Percentiles rank a stretch among this genome's conserved stretches.
phyloP scores from a whole-genome alignment of 1,140 invertebrate genomes.

The Lamellibrachia luymesi region DNA sequence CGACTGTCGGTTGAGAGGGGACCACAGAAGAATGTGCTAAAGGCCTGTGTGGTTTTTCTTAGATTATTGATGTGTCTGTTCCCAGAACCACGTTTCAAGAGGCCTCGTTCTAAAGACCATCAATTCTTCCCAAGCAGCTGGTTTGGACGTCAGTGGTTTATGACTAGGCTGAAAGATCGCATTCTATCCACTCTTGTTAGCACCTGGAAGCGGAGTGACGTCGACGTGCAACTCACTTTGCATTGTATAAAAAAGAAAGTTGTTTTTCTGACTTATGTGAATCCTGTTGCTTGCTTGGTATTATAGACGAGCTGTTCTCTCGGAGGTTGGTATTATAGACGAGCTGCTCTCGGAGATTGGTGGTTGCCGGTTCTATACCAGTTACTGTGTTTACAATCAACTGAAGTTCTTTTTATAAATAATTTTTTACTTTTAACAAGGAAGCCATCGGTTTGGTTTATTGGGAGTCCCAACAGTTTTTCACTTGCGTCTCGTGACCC shows the following conservation, averaged over 20 bases:
- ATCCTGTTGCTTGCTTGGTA: background rate
- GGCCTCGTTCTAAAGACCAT: background rate
- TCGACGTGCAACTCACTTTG: background rate
- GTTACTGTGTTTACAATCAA: background rate
- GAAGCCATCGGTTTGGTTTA: background rate
- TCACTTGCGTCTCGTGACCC: background rate
- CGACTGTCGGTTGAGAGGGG: background rate
- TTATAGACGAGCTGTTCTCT: background rate
- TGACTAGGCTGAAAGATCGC: background rate
- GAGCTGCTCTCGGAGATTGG: background rate
- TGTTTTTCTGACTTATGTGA: background rate
- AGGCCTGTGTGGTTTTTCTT: background rate
- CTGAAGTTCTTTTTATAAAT: background rate
- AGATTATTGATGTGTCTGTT: background rate
- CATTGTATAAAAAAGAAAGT: background rate
- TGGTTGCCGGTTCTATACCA: too few relatives aligned
- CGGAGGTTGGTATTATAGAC: background rate
- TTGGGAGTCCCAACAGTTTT: background rate
- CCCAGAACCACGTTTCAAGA: background rate
- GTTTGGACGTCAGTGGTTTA: background rate
- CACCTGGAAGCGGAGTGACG: background rate
- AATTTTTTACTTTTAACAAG: background rate
- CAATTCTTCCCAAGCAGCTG: background rate
- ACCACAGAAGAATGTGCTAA: background rate
- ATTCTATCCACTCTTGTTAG: background rate